Evolutionary conservation across 37 sponge, comb jelly and placozoan genomes (phyloP).

Genomic region (Aphrocallistes beatrix): DNA sequence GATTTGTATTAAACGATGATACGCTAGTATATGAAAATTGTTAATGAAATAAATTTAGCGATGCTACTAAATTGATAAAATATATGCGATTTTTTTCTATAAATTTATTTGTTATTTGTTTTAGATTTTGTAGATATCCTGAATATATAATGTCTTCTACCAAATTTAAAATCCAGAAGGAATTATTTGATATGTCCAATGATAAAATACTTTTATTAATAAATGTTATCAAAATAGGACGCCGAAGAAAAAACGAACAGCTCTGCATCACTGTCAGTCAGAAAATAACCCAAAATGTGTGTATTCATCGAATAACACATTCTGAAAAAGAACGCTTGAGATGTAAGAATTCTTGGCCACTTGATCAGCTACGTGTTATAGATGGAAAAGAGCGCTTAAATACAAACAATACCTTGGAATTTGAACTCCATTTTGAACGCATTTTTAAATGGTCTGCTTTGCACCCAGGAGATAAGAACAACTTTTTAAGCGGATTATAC

Average conservation of each 20-base stretch:
- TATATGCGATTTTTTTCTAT: too few relatives aligned
- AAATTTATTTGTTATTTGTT: too few relatives aligned
- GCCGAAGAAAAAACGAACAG: neutral
- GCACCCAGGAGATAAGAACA: neutral
- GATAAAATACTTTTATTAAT: neutral
- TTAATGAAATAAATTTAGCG: too few relatives aligned
- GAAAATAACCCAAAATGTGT: neutral
- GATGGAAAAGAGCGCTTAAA: constrained; percentile 2
- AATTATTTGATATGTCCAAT: neutral
- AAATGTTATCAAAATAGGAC: neutral
- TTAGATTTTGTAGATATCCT: too few relatives aligned
- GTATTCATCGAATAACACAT: neutral
- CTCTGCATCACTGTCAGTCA: neutral
- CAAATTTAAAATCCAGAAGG: neutral
- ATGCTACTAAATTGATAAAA: too few relatives aligned
- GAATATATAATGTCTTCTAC: neutral
- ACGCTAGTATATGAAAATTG: too few relatives aligned
- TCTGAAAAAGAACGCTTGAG: neutral
- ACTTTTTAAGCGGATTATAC: neutral
- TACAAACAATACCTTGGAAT: neutral
- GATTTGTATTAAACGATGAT: too few relatives aligned
- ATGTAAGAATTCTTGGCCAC: neutral
- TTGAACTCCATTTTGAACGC: neutral
- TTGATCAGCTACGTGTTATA: neutral
- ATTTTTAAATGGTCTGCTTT: neutral